Percentiles rank a stretch among this genome's conserved stretches.
Evolutionary conservation across 2,113 vertebrate species (phyloP).

Genomic region (Oxygymnocypris stewartii): DNA sequence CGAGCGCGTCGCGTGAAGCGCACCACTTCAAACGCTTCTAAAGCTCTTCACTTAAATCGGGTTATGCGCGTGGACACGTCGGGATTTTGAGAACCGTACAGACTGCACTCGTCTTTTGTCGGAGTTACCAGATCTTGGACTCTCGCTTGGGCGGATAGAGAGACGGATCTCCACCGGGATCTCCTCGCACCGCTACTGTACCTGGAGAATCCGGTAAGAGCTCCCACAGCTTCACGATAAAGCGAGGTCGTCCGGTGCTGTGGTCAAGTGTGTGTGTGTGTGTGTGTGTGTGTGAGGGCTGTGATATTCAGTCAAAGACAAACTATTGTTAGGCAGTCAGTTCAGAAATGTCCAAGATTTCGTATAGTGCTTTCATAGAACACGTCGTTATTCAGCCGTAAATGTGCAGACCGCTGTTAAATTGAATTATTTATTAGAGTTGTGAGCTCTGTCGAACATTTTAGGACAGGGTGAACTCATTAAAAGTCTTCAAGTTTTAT

Average conservation of each 20-base stretch:
- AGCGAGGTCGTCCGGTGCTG: constrained; percentile 1
- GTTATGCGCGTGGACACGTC: background rate
- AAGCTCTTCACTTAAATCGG: constrained; percentile 8
- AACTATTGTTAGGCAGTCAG: constrained; percentile 24
- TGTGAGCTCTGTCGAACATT: constrained; percentile 4
- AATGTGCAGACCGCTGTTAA: constrained; percentile 18
- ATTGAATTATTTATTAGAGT: constrained; percentile 35
- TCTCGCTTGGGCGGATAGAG: constrained; percentile 25
- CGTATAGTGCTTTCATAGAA: constrained; percentile 8
- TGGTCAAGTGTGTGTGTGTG: background rate
- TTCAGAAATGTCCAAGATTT: constrained; percentile 21
- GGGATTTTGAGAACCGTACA: constrained; percentile 2
- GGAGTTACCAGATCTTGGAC: constrained; percentile 20
- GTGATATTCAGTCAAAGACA: background rate
- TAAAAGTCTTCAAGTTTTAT: constrained; percentile 26
- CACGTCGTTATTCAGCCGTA: constrained; percentile 15
- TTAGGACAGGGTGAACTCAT: background rate
- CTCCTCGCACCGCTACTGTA: constrained; percentile 33
- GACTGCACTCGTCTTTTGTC: constrained; percentile 18
- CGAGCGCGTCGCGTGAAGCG: constrained; percentile 17
- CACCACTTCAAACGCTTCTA: constrained; percentile 20
- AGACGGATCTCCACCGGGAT: constrained; percentile 26
- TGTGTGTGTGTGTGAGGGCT: background rate
- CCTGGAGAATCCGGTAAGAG: constrained; percentile 36
- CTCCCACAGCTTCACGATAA: background rate